Conservation (phyloP, 1,140 invertebrate genomes). For the Tyrophagus putrescentiae region DNA sequence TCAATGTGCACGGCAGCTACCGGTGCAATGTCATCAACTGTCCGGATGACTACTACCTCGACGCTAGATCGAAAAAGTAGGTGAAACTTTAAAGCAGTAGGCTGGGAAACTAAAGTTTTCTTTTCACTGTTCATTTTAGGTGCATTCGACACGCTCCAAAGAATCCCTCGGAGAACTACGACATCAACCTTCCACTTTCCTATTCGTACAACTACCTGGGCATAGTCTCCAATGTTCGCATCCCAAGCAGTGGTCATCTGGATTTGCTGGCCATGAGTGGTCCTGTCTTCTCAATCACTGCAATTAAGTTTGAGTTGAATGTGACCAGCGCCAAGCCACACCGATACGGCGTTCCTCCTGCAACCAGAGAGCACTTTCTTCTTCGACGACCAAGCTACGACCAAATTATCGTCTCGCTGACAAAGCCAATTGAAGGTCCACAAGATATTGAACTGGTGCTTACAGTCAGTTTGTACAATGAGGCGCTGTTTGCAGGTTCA, state of each 20-base stretch:
- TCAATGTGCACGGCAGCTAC: constrained; percentile 73
- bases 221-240: constrained; percentile 61
- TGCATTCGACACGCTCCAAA: constrained; percentile 3
- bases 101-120: too few species aligned
- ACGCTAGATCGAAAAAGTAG: constrained; percentile 57
- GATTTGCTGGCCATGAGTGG: constrained; percentile 70
- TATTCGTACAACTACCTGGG: constrained; percentile 75
- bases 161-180: too few species aligned
- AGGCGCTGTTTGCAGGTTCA: constrained; percentile 1
- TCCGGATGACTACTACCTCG: constrained; percentile 58
- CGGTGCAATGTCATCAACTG: constrained; percentile 72
- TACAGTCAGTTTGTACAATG: constrained; percentile 59
- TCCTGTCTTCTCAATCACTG: constrained; percentile 48
- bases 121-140: not conserved
- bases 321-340: constrained; percentile 45
- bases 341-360: constrained; percentile 42
- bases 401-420: constrained; percentile 55
- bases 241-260: constrained; percentile 48
- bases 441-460: constrained; percentile 76
- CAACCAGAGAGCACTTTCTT: constrained; percentile 46
- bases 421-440: constrained; percentile 56
- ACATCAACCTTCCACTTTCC: not conserved
- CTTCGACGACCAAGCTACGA: constrained; percentile 39
- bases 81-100: too few species aligned
- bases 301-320: constrained; percentile 56